Conservation (phyloP, 2,797 vertebrate species). For the Lerista edwardsae region DNA sequence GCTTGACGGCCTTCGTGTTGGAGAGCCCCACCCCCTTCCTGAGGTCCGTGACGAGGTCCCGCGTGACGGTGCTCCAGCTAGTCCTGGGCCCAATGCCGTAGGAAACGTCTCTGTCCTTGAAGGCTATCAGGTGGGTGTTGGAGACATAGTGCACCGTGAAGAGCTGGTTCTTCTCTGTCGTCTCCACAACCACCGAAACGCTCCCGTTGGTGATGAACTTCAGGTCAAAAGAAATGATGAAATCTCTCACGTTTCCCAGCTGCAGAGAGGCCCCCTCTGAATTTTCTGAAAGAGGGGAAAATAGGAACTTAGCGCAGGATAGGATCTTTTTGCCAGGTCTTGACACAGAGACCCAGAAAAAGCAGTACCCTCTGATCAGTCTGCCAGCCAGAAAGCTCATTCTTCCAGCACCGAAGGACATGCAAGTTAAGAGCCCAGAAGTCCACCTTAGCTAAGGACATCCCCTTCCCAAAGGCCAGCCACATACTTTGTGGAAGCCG, state of each 20-base stretch:
- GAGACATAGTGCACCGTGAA: constrained; percentile 93
- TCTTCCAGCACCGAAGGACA: too few relatives aligned
- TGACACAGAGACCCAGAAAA: fast-evolving
- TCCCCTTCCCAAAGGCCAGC: too few relatives aligned
- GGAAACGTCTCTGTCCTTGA: constrained; percentile 88
- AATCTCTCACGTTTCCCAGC: constrained; percentile 91
- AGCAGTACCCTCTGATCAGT: not conserved
- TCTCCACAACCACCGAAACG: constrained; percentile 91
- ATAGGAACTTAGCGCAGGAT: constrained; percentile 1
- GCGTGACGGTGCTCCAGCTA: constrained; percentile 90
- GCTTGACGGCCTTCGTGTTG: constrained; percentile 96
- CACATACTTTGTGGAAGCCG: too few relatives aligned
- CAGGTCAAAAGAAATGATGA: constrained; percentile 94
- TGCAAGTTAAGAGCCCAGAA: too few relatives aligned
- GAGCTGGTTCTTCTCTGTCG: constrained; percentile 89
- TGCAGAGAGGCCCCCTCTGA: constrained; percentile 90
- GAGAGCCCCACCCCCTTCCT: constrained; percentile 96
- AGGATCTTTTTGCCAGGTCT: not conserved
- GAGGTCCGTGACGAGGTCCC: constrained; percentile 94
- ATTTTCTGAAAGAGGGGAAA: constrained; percentile 79
- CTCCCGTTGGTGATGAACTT: constrained; percentile 92
- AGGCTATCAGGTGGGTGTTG: constrained; percentile 87
- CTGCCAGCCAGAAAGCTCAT: too few relatives aligned
- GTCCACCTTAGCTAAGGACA: too few relatives aligned
- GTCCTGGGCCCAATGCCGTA: constrained; percentile 90